Evolutionary conservation across 2,113 vertebrate species (phyloP), one percentile per base, ranked within the genome.

Genomic region (Takifugu bimaculatus): DNA sequence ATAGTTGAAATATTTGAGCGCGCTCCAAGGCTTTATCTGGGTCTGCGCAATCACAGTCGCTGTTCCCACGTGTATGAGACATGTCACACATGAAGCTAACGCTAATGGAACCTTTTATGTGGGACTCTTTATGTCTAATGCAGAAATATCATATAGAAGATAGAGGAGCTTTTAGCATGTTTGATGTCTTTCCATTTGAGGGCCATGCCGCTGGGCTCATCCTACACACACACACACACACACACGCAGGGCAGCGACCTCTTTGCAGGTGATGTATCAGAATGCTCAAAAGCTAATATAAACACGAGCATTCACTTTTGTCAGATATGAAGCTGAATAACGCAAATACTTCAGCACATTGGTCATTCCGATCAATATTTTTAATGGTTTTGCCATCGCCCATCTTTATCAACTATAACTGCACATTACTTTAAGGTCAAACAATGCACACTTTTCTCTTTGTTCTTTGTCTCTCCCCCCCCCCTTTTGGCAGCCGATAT

Each of bases 1-100:
- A 88, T 86, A 72, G 71, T 78, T 83, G 4, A 79, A 79, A 87
- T 89, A 83, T 77, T 88, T 88, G 82, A 86, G 45, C 27, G 0
- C 7, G 67, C 35, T 85, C 83, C 86, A 86, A 79, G 75, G 68
- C 68, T 81, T 86, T 79, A 84, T 85, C 80, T 51, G 68, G 63
- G 50, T 78, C 56, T 81, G 69, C 67, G 69, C 57, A 82, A 65
- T 78, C 66, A 70, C 29, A 52, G 65, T 61, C 44, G 66, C 70
- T 52, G 76, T 75, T 89, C 74, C 71, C 75, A 77, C 72, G 65
- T 77, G 63, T 57, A 14, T 28, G 50, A 68, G 58, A 56, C 57
- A 47, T 57, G 55, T 65, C 74, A 65, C n/a, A 60, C 54, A 66
- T 79, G 60, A 60, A 7, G 32, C 27, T 11, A 25, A 63, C 14